Conservation (phyloP, 2,113 vertebrate species). For the Felis chaus region DNA sequence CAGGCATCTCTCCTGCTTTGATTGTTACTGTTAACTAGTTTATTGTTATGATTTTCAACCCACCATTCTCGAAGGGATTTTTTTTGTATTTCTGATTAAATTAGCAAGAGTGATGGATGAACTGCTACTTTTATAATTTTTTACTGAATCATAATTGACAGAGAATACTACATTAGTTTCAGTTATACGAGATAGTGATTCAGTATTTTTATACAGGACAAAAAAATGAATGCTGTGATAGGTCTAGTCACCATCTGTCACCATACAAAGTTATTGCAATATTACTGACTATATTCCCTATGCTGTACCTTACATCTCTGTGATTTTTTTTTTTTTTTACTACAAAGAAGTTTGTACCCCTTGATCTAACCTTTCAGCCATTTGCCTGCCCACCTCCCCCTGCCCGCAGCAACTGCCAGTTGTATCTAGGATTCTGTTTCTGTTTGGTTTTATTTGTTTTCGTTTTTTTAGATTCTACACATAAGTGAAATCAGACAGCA, state of each 20-base stretch:
- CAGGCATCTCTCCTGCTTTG: neutral
- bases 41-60: neutral
- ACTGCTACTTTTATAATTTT: neutral
- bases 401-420: neutral
- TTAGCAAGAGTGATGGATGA: neutral
- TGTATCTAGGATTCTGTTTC: neutral
- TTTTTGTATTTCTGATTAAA: conserved; percentile 1
- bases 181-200: neutral
- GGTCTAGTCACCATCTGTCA: neutral
- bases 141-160: neutral
- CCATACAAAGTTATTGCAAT: neutral
- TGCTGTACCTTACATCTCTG: neutral
- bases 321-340: neutral
- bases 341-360: neutral
- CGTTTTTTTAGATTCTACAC: neutral
- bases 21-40: neutral
- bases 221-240: neutral
- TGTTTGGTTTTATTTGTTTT: neutral
- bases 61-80: neutral
- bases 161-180: neutral
- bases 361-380: neutral
- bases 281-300: neutral
- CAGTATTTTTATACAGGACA: neutral
- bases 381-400: neutral
- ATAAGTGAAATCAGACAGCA: neutral